A percentile compares a stretch with the other conserved stretches of the same genome.
phyloP scores from a whole-genome alignment of 2,113 vertebrate species.

The Pantherophis guttatus region DNA sequence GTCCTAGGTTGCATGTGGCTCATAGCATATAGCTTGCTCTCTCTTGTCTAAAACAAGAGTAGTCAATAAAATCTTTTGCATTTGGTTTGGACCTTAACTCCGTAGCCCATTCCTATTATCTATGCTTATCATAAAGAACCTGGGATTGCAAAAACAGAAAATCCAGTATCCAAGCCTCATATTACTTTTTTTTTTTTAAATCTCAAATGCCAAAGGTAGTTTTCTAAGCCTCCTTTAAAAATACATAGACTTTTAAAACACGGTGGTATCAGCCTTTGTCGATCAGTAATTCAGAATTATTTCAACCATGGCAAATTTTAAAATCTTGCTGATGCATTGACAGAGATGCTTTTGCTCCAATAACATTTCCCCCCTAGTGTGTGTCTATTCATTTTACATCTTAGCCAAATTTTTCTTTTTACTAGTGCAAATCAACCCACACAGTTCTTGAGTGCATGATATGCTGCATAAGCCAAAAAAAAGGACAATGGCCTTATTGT shows the following conservation, averaged over 20 bases:
- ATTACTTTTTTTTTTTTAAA: background rate
- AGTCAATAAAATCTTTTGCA: background rate
- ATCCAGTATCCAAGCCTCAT: background rate
- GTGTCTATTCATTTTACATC: constrained; percentile 14
- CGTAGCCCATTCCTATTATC: background rate
- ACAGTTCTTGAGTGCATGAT: constrained; percentile 32
- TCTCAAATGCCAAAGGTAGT: background rate
- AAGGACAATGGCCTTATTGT: background rate
- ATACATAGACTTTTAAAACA: background rate
- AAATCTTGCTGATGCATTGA: background rate
- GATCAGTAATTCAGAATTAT: fast-evolving
- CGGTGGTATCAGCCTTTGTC: background rate
- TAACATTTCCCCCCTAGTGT: fast-evolving
- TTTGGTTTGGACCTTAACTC: background rate
- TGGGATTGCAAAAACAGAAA: background rate
- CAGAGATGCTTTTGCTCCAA: background rate
- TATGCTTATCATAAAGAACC: background rate
- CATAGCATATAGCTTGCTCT: background rate
- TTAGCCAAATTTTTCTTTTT: constrained; percentile 32
- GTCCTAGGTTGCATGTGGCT: background rate
- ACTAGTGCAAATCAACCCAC: constrained; percentile 19
- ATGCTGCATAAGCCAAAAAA: background rate
- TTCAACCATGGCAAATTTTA: background rate
- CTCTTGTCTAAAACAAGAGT: background rate
- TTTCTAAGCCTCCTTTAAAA: background rate